A percentile compares a stretch with the other conserved stretches of the same genome.
phyloP scores from a whole-genome alignment of 2,888 invertebrate species.

The Lithophane socia region DNA sequence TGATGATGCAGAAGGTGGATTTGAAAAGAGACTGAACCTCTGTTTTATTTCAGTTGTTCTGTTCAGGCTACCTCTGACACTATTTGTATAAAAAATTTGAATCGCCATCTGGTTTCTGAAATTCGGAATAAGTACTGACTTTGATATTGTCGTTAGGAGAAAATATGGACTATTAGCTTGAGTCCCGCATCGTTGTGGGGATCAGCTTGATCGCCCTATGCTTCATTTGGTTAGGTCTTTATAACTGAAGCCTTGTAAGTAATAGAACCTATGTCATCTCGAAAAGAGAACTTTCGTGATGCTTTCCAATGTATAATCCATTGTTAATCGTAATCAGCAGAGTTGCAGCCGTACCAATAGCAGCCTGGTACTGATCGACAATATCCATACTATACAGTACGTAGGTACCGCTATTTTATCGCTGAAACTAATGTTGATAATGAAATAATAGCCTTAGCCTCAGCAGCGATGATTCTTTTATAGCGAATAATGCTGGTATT shows the following conservation, averaged over 20 bases:
- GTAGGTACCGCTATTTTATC: slow-evolving; percentile 12
- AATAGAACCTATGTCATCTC: background rate
- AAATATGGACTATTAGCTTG: background rate
- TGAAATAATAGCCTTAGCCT: slow-evolving; percentile 16
- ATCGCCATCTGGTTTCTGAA: background rate
- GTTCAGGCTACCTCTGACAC: background rate
- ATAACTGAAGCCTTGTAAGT: background rate
- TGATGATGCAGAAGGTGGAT: background rate
- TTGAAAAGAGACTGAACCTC: background rate
- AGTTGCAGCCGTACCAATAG: slow-evolving; percentile 33
- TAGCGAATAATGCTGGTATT: background rate
- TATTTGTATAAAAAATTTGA: background rate
- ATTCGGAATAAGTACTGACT: background rate
- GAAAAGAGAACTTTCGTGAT: slow-evolving; percentile 3
- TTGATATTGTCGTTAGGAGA: background rate
- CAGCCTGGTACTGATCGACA: slow-evolving; percentile 31
- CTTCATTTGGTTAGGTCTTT: background rate
- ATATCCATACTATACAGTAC: background rate
- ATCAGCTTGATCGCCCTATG: background rate
- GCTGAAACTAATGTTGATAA: slow-evolving; percentile 24
- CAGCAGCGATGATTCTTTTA: background rate
- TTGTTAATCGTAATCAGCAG: background rate
- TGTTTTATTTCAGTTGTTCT: background rate
- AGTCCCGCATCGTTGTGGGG: background rate
- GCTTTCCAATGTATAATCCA: slow-evolving; percentile 5